A percentile compares a stretch with the other conserved stretches of the same genome.
These are phyloP conservation scores for Tupiocoris notatus DNA, from an alignment of 2,888 invertebrate species.

Conservation along the genomic window DNA sequence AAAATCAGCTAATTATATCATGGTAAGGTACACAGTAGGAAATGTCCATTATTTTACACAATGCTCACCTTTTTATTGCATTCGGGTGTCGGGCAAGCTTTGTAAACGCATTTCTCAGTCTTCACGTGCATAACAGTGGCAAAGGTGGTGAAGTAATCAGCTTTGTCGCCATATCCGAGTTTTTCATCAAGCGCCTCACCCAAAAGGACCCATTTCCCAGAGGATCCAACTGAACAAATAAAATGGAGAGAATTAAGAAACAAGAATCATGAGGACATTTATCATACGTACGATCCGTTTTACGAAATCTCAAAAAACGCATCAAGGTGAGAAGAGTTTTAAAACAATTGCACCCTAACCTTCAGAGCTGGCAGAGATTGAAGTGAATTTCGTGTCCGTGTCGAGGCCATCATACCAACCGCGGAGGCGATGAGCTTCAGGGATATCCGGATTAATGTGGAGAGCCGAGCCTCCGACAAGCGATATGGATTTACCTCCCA, in stretches of 20 bases:
- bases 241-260: too few relatives aligned
- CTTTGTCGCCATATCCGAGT: constrained; percentile 71
- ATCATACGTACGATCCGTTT: too few relatives aligned
- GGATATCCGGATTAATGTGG: constrained; percentile 83
- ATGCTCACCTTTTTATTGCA: constrained; percentile 91
- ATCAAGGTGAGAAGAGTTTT: too few relatives aligned
- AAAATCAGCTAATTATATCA: background rate
- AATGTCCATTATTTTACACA: too few relatives aligned
- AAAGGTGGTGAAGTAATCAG: constrained; percentile 77
- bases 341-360: constrained; percentile 38
- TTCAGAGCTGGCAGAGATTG: constrained; percentile 60
- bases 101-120: constrained; percentile 82
- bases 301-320: too few relatives aligned
- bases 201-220: constrained; percentile 67
- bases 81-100: constrained; percentile 81
- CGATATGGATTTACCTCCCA: constrained; percentile 52
- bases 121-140: constrained; percentile 76
- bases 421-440: constrained; percentile 78
- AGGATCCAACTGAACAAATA: constrained; percentile 26
- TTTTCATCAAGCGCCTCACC: constrained; percentile 70
- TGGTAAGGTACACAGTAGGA: too few relatives aligned
- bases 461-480: constrained; percentile 60
- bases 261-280: too few relatives aligned
- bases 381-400: constrained; percentile 57
- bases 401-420: constrained; percentile 79